phyloP scores from a whole-genome alignment of 2,113 vertebrate species.

The Bucco capensis region DNA sequence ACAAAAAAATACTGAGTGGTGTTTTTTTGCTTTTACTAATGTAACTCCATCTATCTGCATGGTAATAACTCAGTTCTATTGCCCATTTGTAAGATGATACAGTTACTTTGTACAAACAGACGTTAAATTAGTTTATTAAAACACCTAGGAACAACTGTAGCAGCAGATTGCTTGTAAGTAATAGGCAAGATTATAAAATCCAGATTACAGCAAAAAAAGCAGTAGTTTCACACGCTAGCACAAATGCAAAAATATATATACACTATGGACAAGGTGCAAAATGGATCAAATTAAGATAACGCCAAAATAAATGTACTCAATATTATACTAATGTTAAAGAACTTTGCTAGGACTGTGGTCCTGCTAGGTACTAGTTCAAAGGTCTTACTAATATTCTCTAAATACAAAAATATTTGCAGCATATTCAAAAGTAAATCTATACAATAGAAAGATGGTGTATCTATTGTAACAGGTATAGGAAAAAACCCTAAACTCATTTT shows the following conservation, averaged over 20 bases:
- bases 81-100: conserved; percentile 69
- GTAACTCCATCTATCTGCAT: conserved; percentile 60
- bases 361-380: not conserved
- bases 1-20: conserved; percentile 33
- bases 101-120: conserved; percentile 65
- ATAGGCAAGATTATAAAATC: conserved; percentile 74
- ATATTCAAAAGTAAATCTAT: not conserved
- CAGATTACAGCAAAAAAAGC: conserved; percentile 69
- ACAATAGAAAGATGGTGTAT: not conserved
- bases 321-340: conserved; percentile 65
- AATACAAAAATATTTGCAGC: not conserved
- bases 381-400: not conserved
- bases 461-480: not conserved
- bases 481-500: not conserved
- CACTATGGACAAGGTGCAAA: conserved; percentile 55
- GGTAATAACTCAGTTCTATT: conserved; percentile 65
- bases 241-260: conserved; percentile 62
- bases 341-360: not conserved
- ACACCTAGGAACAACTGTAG: conserved; percentile 71
- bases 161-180: conserved; percentile 75
- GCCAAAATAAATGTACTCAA: conserved; percentile 62
- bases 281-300: conserved; percentile 73
- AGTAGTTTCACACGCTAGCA: conserved; percentile 38
- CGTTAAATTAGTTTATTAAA: conserved; percentile 77
- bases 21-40: conserved; percentile 64